Evolutionary conservation across 2,113 vertebrate species (phyloP).

Genomic region (Rissa tridactyla): DNA sequence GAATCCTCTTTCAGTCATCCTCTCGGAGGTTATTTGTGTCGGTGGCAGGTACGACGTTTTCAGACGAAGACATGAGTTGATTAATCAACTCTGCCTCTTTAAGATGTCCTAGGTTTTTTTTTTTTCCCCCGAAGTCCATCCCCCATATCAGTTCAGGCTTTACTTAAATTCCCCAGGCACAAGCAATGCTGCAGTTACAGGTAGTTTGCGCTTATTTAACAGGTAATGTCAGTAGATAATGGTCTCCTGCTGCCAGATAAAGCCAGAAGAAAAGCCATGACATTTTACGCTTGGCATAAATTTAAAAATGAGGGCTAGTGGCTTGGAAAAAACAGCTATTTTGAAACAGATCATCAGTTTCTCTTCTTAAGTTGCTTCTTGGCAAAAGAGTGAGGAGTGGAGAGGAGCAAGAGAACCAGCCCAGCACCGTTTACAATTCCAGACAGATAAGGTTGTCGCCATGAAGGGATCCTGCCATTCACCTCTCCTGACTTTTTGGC

Average conservation of each 20-base stretch:
- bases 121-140: neutral
- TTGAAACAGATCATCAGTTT: neutral
- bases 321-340: neutral
- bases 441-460: neutral
- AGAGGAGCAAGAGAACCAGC: neutral
- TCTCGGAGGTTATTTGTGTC: slow-evolving; percentile 2
- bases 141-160: neutral
- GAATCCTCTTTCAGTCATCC: neutral
- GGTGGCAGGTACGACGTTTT: neutral
- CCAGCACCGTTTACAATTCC: neutral
- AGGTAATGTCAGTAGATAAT: neutral
- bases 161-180: neutral
- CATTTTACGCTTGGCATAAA: neutral
- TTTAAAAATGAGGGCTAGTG: neutral
- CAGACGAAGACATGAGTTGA: neutral
- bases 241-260: neutral
- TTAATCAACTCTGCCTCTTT: neutral
- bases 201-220: slow-evolving; percentile 49
- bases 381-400: neutral
- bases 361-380: neutral
- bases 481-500: neutral
- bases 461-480: neutral
- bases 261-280: neutral
- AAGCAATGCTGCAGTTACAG: neutral
- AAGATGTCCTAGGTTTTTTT: neutral